Base-by-base conservation (phyloP, 2,113 vertebrate genomes). In the Psittacara wagleri region DNA sequence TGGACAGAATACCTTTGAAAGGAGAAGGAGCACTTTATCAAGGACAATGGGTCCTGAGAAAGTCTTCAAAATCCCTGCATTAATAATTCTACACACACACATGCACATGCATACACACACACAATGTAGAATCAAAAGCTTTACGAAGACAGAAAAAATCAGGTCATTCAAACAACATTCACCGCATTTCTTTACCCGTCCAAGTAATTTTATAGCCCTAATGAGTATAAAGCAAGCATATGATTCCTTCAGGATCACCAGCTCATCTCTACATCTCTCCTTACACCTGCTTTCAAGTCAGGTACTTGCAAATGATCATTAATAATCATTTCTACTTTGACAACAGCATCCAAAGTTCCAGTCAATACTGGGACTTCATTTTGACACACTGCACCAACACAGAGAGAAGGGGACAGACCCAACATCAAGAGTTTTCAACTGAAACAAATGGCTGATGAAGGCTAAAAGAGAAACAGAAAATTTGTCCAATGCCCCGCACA, bases 71-170 rank as follows among this genome's bases (percentile, higher is more conserved):
- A 83, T 11, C 35, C 46, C 31, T 68, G 5, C 43, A 43, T 54
- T 59, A 63, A 57, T 59, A 39, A 27, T 59, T 72, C 25, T 66
- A 7, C 27, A 73, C 8, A 63, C 2, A 68, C 18, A 19, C 3
- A 12, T 0, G 3, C 23, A 48, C 3, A 11, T 1, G 5, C 11
- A 10, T 6, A 3, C 5, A 10, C 13, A 9, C 20, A 39, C 7
- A 66, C 0, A 5, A 13, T 33, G n/a, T 20, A 80, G 67, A 80
- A 92, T 81, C 16, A 48, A 37, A 22, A 62, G 18, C n/a, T 79
- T 86, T 44, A n/a, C 29, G 37, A 90, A 91, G 31, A 6, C 37
- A 43, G 37, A 66, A 83, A 88, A n/a, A 44, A 70, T 1, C 6
- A 41, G 31, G 28, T 57, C 6, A 63, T 78, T 86, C 44, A 68